Evolutionary conservation across 2,888 invertebrate species (phyloP), one percentile per base, ranked within the genome.

Genomic region (Cryptus armator): DNA sequence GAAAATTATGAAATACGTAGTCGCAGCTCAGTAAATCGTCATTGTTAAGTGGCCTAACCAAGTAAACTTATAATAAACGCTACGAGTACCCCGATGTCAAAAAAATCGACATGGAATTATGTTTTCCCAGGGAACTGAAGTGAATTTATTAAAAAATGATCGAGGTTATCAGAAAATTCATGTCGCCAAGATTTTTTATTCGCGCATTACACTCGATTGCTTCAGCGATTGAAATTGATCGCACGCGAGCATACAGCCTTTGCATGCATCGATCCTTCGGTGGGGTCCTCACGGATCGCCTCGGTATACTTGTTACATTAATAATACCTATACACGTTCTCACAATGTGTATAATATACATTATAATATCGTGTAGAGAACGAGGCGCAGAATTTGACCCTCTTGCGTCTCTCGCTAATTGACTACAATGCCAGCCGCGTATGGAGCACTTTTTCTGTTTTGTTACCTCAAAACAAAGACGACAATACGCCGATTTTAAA

Each of bases 381-480:
- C 19, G 29, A 32, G 16, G 75, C 70, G 43, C 24, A 43, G 53
- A 56, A 53, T 10, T 16, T 24, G 70, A 53, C 76, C 84, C 80
- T 82, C 72, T 77, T 80, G 70, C 81, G 83, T 71, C 84, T 80
- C 81, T 81, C 88, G 87, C 91, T 93, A 93, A 93, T 93, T 93
- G 93, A 92, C 92, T 91, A 93, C 91, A 92, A 93, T 92, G 88
- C 87, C 88, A 82, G 83, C 82, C 88, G 89, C 91, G 90, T 90
- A 92, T 91, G 91, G 90, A 91, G 90, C 89, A 90, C 92, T 90
- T 93, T 93, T 93, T 93, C 93, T 92, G 92, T 93, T 93, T 93
- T 93, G 93, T 93, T 93, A 90, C 93, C 93, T 93, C 92, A 90
- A 92, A 92, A 93, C 93, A 93, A 93, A 89, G 91, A 88, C 89